Conservation (phyloP, 2,113 vertebrate species). For the Picathartes gymnocephalus region DNA sequence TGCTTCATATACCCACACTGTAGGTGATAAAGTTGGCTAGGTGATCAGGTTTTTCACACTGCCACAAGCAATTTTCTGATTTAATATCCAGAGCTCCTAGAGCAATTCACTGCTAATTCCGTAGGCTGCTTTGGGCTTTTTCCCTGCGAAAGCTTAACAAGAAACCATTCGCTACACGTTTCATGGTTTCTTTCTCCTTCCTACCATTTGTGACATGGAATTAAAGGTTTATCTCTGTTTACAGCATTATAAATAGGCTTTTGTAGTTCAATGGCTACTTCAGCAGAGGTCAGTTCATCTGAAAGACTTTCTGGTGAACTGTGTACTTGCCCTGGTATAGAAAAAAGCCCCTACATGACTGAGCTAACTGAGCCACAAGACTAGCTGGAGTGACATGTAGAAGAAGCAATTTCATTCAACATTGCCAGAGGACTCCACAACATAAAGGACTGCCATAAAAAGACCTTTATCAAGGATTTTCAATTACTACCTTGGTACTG, state of each 20-base stretch:
- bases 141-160: neutral
- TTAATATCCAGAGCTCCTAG: neutral
- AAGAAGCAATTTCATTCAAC: neutral
- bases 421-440: fast-evolving
- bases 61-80: neutral
- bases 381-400: neutral
- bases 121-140: neutral
- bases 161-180: fast-evolving
- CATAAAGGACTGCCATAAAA: neutral
- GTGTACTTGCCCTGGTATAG: neutral
- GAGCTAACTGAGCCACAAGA: neutral
- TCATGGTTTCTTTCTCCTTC: neutral
- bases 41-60: neutral
- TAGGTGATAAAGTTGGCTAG: neutral
- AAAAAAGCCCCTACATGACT: neutral
- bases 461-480: neutral
- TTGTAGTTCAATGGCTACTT: neutral
- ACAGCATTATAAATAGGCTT: neutral
- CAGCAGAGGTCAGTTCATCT: neutral
- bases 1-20: neutral
- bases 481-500: neutral
- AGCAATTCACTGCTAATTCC: neutral
- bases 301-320: neutral
- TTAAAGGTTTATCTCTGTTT: neutral
- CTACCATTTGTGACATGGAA: neutral